These are phyloP conservation scores for Orientallactaga sibirica DNA, from an alignment of 2,797 vertebrate genomes.

Conservation along the genomic window DNA sequence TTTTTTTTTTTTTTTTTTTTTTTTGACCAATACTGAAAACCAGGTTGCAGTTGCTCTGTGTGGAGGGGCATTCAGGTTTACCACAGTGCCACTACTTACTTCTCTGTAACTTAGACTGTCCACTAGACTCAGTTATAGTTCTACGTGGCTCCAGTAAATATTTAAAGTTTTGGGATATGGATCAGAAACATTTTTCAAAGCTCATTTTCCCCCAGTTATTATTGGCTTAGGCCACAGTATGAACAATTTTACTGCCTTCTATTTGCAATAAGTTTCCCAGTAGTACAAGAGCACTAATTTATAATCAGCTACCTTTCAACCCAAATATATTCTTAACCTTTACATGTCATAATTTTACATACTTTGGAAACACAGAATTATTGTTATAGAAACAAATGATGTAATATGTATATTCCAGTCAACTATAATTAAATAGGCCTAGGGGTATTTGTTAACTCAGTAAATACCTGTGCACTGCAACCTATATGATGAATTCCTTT, in stretches of 20 bases:
- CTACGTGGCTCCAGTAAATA: conserved; percentile 22
- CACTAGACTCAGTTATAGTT: conserved; percentile 11
- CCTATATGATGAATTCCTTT: background rate
- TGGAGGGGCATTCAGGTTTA: background rate
- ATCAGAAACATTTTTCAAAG: conserved; percentile 22
- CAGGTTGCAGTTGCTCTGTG: background rate
- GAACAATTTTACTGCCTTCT: background rate
- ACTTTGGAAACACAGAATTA: background rate
- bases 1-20: background rate
- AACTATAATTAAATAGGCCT: background rate
- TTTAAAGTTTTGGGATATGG: conserved; percentile 25
- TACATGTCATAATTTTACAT: conserved; percentile 15
- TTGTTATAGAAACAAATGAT: background rate
- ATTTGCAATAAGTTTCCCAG: conserved; percentile 44
- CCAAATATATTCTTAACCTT: background rate
- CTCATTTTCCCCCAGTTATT: background rate
- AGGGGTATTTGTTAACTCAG: conserved; percentile 18
- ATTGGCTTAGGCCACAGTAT: background rate
- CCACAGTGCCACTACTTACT: background rate
- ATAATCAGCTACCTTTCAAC: background rate
- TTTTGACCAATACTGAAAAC: background rate
- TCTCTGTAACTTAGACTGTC: conserved; percentile 3
- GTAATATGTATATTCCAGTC: background rate
- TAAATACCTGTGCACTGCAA: background rate
- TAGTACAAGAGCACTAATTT: conserved; percentile 16